Conservation (phyloP, 2,797 vertebrate genomes). For the Lithobates pipiens region DNA sequence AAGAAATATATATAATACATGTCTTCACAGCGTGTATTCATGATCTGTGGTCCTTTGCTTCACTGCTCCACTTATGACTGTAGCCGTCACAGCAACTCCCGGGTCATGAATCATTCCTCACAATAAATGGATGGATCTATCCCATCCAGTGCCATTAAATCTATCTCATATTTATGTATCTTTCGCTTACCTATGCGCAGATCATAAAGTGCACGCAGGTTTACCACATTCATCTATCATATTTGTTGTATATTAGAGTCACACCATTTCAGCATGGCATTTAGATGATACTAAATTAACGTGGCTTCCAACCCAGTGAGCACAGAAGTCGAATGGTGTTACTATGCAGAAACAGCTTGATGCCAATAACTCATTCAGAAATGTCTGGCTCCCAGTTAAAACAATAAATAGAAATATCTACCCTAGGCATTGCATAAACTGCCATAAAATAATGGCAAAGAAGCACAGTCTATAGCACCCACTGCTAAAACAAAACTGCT, state of each 20-base stretch:
- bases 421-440: neutral
- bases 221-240: slow-evolving; percentile 53
- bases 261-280: slow-evolving; percentile 7
- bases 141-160: slow-evolving; percentile 51
- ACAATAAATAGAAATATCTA: neutral
- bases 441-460: neutral
- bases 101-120: slow-evolving; percentile 53
- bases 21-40: slow-evolving; percentile 28
- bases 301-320: neutral
- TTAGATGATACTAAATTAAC: neutral
- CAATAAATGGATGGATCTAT: slow-evolving; percentile 54
- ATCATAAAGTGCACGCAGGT: slow-evolving; percentile 40
- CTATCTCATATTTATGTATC: slow-evolving; percentile 58
- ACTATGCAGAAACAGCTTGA: neutral
- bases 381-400: neutral
- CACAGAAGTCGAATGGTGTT: neutral
- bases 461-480: too few relatives aligned
- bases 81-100: slow-evolving; percentile 37
- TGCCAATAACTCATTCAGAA: neutral
- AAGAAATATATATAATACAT: slow-evolving; percentile 26
- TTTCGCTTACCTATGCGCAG: slow-evolving; percentile 37
- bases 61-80: slow-evolving; percentile 54
- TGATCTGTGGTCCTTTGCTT: slow-evolving; percentile 49
- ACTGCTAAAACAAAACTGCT: neutral
- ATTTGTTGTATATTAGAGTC: slow-evolving; percentile 44